Base-by-base conservation (phyloP, 2,113 vertebrate genomes). In the Empidonax traillii region DNA sequence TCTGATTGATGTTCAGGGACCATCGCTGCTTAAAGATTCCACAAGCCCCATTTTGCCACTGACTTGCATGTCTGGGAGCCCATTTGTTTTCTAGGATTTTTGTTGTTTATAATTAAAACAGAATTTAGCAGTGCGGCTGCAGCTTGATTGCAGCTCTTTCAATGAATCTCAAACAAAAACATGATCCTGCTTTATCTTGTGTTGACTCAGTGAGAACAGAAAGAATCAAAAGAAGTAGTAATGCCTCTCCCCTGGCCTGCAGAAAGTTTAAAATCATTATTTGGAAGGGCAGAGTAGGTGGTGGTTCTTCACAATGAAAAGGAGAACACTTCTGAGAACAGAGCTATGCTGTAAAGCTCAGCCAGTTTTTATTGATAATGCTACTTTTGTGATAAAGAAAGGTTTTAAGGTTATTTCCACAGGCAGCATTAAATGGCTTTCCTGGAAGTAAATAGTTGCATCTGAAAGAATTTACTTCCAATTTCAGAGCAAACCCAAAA, bases 51-150 rank as follows among this genome's bases (percentile, higher is more conserved):
- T 77, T 93, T 78, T 69, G 33, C 44, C 62, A 66, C 58, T 55
- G 63, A 80, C 39, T 77, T 74, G 23, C 4, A 6, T 79, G 59
- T 69, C 58, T 77, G 67, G 55, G 47, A 81, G 12, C 44, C 69
- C 15, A 3, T 63, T 94, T 85, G 41, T 87, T 68, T 89, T 69
- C 84, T 65, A 58, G 49, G n/a, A 35, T 46, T 85, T 86, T 82
- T 92, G 59, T 81, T 77, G 39, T 52, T 96, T 82, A 53, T 69
- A 76, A 87, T 91, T 89, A 83, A 85, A 95, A 39, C 13, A 69
- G 43, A 93, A 73, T 59, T 66, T 58, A 78, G 49, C 58, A 47
- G 28, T 58, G 62, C 74, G 85, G 75, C 87, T 96, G 90, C 56
- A 75, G 47, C 41, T 84, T 52, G 61, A 63, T 49, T 74, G 65